Conservation (phyloP, 2,888 invertebrate genomes). For the Oligia latruncula region DNA sequence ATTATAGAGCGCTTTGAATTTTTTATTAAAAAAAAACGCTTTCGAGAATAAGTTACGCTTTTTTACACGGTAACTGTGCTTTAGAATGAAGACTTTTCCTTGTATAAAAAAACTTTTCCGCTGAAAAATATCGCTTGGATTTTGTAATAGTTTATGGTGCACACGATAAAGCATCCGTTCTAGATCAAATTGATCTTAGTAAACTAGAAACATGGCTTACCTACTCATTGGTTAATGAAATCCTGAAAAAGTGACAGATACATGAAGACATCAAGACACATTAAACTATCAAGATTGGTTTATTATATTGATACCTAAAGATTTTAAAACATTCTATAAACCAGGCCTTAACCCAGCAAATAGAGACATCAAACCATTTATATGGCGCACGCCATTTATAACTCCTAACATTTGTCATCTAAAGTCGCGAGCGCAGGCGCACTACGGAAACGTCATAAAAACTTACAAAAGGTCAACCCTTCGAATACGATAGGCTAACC, state of each 20-base stretch:
- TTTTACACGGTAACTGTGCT: background rate
- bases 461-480: constrained; percentile 54
- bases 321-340: constrained; percentile 20
- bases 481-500: constrained; percentile 41
- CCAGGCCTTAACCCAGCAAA: constrained; percentile 8
- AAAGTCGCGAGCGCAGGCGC: constrained; percentile 26
- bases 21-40: background rate
- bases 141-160: background rate
- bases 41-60: constrained; percentile 12
- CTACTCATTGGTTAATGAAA: background rate
- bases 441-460: constrained; percentile 45
- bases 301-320: no score
- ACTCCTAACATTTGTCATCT: constrained; percentile 38
- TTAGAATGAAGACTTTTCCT: no score
- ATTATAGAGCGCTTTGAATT: constrained; percentile 22
- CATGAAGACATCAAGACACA: background rate
- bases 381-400: constrained; percentile 20
- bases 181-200: background rate
- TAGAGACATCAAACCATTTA: constrained; percentile 16
- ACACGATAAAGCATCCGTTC: background rate
- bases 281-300: background rate
- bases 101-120: background rate
- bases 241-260: no score
- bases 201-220: background rate
- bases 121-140: background rate